phyloP scores from a whole-genome alignment of 2,888 invertebrate species.

The Mythimna pallens region DNA sequence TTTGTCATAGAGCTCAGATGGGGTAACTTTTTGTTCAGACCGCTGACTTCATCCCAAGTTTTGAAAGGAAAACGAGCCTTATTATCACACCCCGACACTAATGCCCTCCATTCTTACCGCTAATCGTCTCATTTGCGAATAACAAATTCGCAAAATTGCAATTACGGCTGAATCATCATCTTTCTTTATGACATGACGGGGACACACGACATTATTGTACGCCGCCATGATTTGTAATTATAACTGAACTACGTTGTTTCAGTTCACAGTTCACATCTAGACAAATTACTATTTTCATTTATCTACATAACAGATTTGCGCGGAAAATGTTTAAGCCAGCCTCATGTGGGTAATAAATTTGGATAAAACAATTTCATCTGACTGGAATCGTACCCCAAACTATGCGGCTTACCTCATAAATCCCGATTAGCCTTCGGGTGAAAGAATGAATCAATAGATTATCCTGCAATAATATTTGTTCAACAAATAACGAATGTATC shows the following conservation, averaged over 20 bases:
- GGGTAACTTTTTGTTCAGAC: slow-evolving; percentile 87
- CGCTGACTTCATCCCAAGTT: slow-evolving; percentile 86
- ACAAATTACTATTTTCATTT: slow-evolving; percentile 56
- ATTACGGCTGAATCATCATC: slow-evolving; percentile 56
- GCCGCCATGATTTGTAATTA: slow-evolving; percentile 25
- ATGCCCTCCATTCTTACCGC: slow-evolving; percentile 76
- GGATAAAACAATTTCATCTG: slow-evolving; percentile 87
- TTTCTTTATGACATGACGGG: slow-evolving; percentile 41
- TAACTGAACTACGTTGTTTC: slow-evolving; percentile 34
- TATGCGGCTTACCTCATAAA: slow-evolving; percentile 85
- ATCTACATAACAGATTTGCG: slow-evolving; percentile 77
- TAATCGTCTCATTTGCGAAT: slow-evolving; percentile 78
- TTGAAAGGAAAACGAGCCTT: slow-evolving; percentile 83
- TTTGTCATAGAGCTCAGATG: slow-evolving; percentile 88
- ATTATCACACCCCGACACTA: slow-evolving; percentile 82
- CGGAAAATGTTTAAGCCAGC: slow-evolving; percentile 80
- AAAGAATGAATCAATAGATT: slow-evolving; percentile 83
- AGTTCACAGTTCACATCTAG: slow-evolving; percentile 37
- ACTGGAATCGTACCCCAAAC: slow-evolving; percentile 83
- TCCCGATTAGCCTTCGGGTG: slow-evolving; percentile 82
- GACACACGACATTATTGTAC: slow-evolving; percentile 21
- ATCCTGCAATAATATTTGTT: slow-evolving; percentile 77
- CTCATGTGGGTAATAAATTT: slow-evolving; percentile 84
- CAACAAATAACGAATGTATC: slow-evolving; percentile 62
- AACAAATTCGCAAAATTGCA: slow-evolving; percentile 70